phyloP scores from a whole-genome alignment of 2,113 vertebrate genomes.

The Ceuthmochares aereus region DNA sequence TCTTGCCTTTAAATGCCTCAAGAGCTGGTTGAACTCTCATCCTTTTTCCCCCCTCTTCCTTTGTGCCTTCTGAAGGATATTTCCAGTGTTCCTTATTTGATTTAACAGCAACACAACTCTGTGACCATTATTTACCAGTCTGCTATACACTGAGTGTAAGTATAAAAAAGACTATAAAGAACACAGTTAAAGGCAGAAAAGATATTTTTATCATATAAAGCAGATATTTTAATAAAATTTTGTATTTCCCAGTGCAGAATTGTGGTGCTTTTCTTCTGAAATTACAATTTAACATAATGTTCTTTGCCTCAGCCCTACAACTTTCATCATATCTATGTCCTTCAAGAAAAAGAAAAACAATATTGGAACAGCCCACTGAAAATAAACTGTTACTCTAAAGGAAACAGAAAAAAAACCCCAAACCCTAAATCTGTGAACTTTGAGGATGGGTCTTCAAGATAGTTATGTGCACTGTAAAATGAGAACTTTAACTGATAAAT shows the following conservation, averaged over 20 bases:
- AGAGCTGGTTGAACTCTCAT: background rate
- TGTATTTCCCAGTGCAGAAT: background rate
- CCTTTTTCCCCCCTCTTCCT: background rate
- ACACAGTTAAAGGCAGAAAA: background rate
- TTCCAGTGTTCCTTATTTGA: background rate
- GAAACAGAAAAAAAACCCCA: background rate
- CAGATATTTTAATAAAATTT: background rate
- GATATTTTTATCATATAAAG: background rate
- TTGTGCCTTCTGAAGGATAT: background rate
- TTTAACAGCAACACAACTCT: background rate
- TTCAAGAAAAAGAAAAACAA: background rate
- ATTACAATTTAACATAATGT: background rate
- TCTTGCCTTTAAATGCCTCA: background rate
- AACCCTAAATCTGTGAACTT: background rate
- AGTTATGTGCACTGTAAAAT: background rate
- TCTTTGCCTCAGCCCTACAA: background rate
- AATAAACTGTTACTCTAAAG: background rate
- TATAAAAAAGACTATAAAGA: background rate
- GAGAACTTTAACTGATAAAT: slow-evolving; percentile 15
- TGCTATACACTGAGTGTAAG: background rate
- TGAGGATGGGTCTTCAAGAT: background rate
- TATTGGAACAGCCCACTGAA: background rate
- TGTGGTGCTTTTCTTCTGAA: background rate
- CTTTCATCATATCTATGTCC: background rate
- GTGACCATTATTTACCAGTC: background rate